Evolutionary conservation across 1,140 invertebrate species (phyloP).

Genomic region (Aplysia californica): DNA sequence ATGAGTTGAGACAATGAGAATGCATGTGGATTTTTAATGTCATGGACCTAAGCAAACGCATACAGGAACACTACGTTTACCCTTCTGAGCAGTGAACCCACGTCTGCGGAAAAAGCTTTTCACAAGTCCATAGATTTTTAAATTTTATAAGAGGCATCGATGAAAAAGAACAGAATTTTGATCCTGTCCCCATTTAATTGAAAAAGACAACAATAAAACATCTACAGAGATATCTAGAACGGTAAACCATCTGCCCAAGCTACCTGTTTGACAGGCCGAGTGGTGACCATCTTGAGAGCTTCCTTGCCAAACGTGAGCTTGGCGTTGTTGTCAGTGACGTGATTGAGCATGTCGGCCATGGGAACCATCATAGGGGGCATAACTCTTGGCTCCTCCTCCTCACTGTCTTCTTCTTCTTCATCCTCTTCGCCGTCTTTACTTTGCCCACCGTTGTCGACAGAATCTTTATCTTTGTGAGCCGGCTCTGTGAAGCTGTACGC

Average conservation of each 20-base stretch:
- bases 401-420: constrained; percentile 39
- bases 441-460: background rate
- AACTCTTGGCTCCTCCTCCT: constrained; percentile 37
- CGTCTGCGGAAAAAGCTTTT: background rate
- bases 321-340: constrained; percentile 67
- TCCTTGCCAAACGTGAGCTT: constrained; percentile 62
- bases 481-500: constrained; percentile 69
- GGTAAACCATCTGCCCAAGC: too few relatives aligned
- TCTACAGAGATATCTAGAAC: too few relatives aligned
- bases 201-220: background rate
- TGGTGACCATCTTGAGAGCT: constrained; percentile 63
- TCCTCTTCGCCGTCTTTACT: background rate
- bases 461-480: background rate
- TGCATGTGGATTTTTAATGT: too few relatives aligned
- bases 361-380: constrained; percentile 67
- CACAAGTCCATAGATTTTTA: background rate
- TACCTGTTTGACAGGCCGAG: constrained; percentile 63
- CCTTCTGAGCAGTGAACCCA: background rate
- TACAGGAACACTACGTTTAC: background rate
- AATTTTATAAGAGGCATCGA: background rate
- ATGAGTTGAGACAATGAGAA: too few relatives aligned
- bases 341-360: constrained; percentile 68
- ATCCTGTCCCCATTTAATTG: too few relatives aligned
- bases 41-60: too few relatives aligned
- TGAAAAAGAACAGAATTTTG: background rate